These are phyloP conservation scores for Pasiphila rectangulata DNA, from an alignment of 2,888 invertebrate species.

Conservation along the genomic window DNA sequence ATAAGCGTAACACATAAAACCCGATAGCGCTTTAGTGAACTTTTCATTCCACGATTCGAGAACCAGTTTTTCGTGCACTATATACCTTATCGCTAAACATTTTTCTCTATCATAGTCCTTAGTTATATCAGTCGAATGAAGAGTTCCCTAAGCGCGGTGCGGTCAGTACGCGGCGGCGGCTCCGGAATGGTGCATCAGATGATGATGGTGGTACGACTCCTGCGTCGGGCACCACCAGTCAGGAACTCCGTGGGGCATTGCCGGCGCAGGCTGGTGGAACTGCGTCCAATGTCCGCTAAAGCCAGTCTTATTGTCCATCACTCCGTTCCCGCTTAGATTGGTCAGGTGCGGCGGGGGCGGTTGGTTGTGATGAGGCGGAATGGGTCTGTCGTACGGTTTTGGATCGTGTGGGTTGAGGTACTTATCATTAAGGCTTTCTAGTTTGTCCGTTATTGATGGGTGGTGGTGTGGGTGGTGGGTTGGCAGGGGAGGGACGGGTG, in stretches of 20 bases:
- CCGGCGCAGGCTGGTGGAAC: constrained; percentile 85
- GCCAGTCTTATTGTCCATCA: constrained; percentile 72
- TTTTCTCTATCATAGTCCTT: constrained; percentile 4
- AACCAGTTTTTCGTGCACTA: constrained; percentile 17
- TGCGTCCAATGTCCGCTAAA: constrained; percentile 88
- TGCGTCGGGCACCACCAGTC: constrained; percentile 78
- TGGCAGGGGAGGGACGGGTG: constrained; percentile 61
- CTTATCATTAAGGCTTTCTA: constrained; percentile 77
- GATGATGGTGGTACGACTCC: constrained; percentile 79
- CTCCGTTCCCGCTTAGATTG: constrained; percentile 83
- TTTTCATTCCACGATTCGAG: constrained; percentile 66
- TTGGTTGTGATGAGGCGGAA: constrained; percentile 63
- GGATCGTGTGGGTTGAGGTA: constrained; percentile 76
- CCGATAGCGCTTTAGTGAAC: constrained; percentile 69
- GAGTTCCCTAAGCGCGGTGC: constrained; percentile 78
- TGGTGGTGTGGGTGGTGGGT: constrained; percentile 64
- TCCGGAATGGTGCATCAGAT: constrained; percentile 84
- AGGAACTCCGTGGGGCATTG: constrained; percentile 79
- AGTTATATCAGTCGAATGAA: constrained; percentile 56
- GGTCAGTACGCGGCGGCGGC: constrained; percentile 89
- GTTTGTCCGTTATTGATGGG: constrained; percentile 72
- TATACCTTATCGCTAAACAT: constrained; percentile 6
- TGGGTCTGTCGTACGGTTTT: constrained; percentile 87
- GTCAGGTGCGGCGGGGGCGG: constrained; percentile 64
- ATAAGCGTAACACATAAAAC: constrained; percentile 69